Evolutionary conservation across 2,888 invertebrate genomes (phyloP).

Genomic region (Anthoptus insignis): DNA sequence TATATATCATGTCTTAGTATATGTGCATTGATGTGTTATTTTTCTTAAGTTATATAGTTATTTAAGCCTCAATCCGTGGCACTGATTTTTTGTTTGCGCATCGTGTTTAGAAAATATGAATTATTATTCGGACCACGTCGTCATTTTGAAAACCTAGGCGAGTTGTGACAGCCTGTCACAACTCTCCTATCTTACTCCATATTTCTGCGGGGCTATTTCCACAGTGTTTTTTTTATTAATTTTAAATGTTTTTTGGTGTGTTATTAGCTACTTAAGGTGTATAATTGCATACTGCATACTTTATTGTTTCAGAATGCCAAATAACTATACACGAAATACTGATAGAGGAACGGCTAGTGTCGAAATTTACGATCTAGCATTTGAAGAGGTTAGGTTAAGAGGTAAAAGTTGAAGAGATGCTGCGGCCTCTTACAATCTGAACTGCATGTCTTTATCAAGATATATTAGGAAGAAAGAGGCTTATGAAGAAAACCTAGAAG

Average conservation of each 20-base stretch:
- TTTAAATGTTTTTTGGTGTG: too few species aligned
- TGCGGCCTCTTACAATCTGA: slow-evolving; percentile 42
- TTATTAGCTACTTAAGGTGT: neutral
- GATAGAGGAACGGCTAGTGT: slow-evolving; percentile 19
- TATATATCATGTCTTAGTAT: too few species aligned
- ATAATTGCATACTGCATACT: too few species aligned
- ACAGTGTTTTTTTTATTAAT: too few species aligned
- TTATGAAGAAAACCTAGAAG: slow-evolving; percentile 25
- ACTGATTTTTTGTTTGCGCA: neutral
- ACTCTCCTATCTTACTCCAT: neutral
- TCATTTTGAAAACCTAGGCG: neutral
- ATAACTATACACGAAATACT: slow-evolving; percentile 20
- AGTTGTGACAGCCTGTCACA: neutral
- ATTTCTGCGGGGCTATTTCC: too few species aligned
- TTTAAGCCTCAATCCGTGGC: neutral
- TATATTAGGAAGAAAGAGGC: slow-evolving; percentile 43
- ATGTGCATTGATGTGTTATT: too few species aligned
- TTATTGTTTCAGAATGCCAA: slow-evolving; percentile 27
- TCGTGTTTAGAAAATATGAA: neutral
- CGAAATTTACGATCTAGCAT: slow-evolving; percentile 28
- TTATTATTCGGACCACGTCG: neutral
- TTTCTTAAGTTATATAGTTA: too few species aligned
- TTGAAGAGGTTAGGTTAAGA: slow-evolving; percentile 42
- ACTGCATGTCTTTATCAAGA: slow-evolving; percentile 37
- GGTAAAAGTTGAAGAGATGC: slow-evolving; percentile 35